Conservation (phyloP, 1,140 invertebrate species). For the Rhopalosiphum maidis region DNA sequence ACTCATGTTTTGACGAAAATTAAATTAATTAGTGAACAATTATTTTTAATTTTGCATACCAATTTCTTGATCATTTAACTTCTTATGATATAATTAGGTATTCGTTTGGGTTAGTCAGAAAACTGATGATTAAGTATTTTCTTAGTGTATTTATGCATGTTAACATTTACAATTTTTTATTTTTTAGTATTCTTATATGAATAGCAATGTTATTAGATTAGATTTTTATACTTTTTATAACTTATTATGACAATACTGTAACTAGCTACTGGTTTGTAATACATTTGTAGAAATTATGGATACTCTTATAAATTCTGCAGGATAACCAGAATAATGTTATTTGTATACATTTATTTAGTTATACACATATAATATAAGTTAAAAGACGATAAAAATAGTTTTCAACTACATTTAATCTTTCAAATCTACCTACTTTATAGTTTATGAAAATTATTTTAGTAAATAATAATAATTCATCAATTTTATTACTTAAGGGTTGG, state of each 20-base stretch:
- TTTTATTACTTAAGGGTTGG: not conserved
- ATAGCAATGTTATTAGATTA: too few species aligned
- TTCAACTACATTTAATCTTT: slow-evolving; percentile 2
- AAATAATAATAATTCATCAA: not conserved
- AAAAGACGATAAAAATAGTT: not conserved
- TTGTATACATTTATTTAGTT: not conserved
- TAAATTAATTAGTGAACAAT: not conserved
- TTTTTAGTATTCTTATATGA: too few species aligned
- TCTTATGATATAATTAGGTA: too few species aligned
- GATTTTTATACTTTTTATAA: too few species aligned
- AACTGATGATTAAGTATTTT: not conserved
- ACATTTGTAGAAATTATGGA: too few species aligned
- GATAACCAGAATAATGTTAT: too few species aligned
- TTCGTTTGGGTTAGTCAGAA: not conserved
- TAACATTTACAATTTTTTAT: too few species aligned
- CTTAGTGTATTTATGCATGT: too few species aligned
- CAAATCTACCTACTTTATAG: not conserved
- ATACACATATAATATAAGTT: not conserved
- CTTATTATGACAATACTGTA: too few species aligned
- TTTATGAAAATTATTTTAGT: slow-evolving; percentile 28
- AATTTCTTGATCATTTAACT: too few species aligned
- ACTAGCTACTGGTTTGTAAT: too few species aligned
- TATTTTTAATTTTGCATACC: not conserved
- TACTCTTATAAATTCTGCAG: too few species aligned
- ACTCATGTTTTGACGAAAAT: not conserved